phyloP scores from a whole-genome alignment of 2,113 vertebrate genomes.

The Oreotrochilus melanogaster region DNA sequence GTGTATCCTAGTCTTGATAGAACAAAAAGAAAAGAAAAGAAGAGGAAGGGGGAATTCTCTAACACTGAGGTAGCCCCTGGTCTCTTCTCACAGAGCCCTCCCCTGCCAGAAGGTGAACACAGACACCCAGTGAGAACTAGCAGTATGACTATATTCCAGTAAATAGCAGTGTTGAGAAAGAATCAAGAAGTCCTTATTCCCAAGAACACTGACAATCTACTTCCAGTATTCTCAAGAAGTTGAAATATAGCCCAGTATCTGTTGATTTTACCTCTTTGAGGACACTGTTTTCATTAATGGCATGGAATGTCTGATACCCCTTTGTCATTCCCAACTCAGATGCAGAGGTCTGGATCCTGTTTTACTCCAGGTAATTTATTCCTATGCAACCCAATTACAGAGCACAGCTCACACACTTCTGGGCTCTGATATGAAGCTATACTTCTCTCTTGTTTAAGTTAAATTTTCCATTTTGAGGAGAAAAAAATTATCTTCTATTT shows the following conservation, averaged over 20 bases:
- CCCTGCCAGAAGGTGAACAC: neutral
- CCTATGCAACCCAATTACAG: neutral
- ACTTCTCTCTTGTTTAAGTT: neutral
- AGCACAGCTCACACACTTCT: neutral
- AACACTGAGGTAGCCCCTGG: fast-evolving
- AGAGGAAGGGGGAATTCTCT: neutral
- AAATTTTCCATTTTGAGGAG: neutral
- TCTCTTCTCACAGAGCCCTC: neutral
- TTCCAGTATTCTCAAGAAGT: neutral
- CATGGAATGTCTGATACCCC: neutral
- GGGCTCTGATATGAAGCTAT: neutral
- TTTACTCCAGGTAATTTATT: slow-evolving; percentile 22
- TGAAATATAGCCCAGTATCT: neutral
- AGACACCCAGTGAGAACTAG: neutral
- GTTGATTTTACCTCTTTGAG: neutral
- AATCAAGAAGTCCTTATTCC: neutral
- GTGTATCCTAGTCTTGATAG: neutral
- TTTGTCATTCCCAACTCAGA: neutral
- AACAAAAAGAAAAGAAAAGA: too few relatives aligned
- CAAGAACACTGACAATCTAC: neutral
- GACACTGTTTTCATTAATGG: neutral
- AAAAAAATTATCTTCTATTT: neutral
- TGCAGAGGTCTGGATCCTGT: neutral
- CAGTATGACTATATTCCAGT: neutral
- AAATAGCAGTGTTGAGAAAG: fast-evolving